Conservation (phyloP, 2,113 vertebrate genomes). For the Balaeniceps rex region DNA sequence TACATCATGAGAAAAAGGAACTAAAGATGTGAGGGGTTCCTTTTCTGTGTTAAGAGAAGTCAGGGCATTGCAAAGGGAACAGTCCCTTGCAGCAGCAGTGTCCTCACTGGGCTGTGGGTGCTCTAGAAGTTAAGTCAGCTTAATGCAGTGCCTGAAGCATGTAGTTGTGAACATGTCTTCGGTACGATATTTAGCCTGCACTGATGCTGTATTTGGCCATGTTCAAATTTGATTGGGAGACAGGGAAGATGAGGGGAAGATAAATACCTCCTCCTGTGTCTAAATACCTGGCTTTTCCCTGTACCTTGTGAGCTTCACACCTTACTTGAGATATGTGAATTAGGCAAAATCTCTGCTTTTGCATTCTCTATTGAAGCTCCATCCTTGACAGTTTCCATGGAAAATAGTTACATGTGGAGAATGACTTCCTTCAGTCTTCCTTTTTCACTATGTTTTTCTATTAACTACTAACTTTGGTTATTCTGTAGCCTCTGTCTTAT, state of each 20-base stretch:
- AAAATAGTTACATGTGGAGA: neutral
- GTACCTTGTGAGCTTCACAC: neutral
- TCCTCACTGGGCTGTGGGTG: neutral
- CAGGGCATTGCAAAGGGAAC: neutral
- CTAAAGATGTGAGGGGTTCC: neutral
- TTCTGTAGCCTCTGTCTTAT: neutral
- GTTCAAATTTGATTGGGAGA: neutral
- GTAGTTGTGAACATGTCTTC: neutral
- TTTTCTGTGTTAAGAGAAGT: neutral
- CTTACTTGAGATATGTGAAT: neutral
- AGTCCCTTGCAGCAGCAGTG: neutral
- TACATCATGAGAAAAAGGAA: neutral
- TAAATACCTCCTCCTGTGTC: neutral
- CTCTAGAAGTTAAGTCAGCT: neutral
- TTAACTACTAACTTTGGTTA: neutral
- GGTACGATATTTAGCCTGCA: neutral
- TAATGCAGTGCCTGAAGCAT: neutral
- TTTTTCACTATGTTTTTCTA: neutral
- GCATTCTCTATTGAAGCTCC: neutral
- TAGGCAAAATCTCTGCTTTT: neutral
- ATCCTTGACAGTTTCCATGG: neutral
- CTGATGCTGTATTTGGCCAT: neutral
- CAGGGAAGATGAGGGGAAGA: neutral
- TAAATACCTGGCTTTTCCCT: neutral
- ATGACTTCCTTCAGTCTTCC: neutral